Evolutionary conservation across 2,888 invertebrate genomes (phyloP), one percentile per base, ranked within the genome.

Genomic region (Dynastes hyllus): DNA sequence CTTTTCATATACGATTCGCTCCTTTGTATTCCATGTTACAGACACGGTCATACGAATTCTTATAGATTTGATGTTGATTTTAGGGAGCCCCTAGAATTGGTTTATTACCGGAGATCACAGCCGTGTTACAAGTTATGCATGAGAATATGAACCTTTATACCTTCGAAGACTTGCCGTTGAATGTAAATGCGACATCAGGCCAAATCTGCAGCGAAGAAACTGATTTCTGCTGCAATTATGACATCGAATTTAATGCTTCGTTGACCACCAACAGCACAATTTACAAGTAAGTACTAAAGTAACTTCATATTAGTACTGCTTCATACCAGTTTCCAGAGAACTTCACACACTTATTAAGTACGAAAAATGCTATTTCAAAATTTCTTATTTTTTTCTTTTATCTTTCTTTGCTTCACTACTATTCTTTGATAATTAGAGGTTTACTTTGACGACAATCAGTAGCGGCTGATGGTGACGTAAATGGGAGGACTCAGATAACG

Each of bases 151-250:
- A 51, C 6, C 32, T 58, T 3, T 79, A 79, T 37, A 75, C 77
- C n/a, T 77, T 77, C 71, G 40, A 67, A 67, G 22, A 53, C 13
- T 73, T 79, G 50, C 65, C 50, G 13, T 22, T 50, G 13, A 61
- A 53, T 22, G 66, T 67, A 11, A 75, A 65, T 27, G 13, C 32
- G 22, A 71, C 45, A 29, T 58, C 51, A 8, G 80, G 79, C 73
- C 78, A 65, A 5, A 73, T 83, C 70, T 83, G 83, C 69, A 80
- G 80, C 58, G 77, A 80, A 51, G 78, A 61, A 9, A 81, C 69
- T 45, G 16, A 78, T 37, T 83, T 83, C 40, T 83, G 83, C 75
- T 83, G 83, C 50, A 65, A 71, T 2, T 82, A 81, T 58, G 45
- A 81, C n/a, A 80, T 82, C 9, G 73, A 67, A 8, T 63, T 81